Percentiles rank a stretch among this genome's conserved stretches.
These are phyloP conservation scores for Clostera curtula DNA, from an alignment of 2,888 invertebrate species.

Conservation along the genomic window DNA sequence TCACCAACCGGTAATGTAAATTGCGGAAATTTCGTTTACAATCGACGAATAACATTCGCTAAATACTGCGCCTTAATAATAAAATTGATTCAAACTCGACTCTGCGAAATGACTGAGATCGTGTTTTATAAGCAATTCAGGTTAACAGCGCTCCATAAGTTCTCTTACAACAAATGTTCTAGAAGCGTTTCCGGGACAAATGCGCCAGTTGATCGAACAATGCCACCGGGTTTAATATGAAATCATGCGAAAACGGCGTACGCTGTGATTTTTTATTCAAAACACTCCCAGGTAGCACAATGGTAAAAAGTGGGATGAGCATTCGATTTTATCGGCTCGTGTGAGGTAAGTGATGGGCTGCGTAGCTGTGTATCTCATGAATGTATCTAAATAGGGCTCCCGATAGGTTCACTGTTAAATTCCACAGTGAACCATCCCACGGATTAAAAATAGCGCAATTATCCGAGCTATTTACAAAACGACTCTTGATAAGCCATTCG, in stretches of 20 bases:
- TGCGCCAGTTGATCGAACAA: conserved; percentile 33
- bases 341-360: conserved; percentile 30
- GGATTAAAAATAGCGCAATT: too few species aligned
- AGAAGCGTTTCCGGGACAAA: conserved; percentile 30
- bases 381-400: too few species aligned
- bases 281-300: conserved; percentile 35
- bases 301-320: conserved; percentile 38
- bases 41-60: too few species aligned
- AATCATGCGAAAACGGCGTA: conserved; percentile 48
- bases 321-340: conserved; percentile 43
- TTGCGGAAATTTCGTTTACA: neutral
- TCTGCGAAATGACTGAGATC: too few species aligned
- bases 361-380: too few species aligned
- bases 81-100: too few species aligned
- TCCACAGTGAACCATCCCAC: too few species aligned
- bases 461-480: too few species aligned
- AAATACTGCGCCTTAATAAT: too few species aligned
- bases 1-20: neutral
- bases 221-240: conserved; percentile 40
- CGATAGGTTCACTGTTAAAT: too few species aligned
- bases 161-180: conserved; percentile 13
- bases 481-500: too few species aligned
- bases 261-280: conserved; percentile 32
- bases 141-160: neutral
- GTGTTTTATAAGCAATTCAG: neutral